These are phyloP conservation scores for Chaetophractus vellerosus DNA, from an alignment of 2,797 vertebrate species.

Conservation along the genomic window DNA sequence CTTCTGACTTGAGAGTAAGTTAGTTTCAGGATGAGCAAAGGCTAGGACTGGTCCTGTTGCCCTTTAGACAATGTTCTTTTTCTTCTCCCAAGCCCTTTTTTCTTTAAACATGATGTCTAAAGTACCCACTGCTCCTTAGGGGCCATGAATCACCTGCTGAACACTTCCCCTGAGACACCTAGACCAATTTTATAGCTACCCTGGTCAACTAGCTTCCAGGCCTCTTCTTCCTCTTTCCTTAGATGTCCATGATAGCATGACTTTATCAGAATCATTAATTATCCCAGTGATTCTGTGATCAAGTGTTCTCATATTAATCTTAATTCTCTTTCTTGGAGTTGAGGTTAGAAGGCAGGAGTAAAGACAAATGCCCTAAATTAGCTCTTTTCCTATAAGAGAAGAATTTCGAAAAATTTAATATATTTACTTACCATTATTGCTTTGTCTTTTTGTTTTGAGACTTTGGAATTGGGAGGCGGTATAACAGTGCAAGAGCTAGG, in stretches of 20 bases:
- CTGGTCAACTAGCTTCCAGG: background rate
- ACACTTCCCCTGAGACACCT: background rate
- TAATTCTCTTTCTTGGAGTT: conserved; percentile 13
- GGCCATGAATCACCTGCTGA: background rate
- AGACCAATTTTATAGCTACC: background rate
- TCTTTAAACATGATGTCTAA: background rate
- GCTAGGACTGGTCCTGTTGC: background rate
- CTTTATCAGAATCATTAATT: background rate
- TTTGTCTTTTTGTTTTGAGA: conserved; percentile 36
- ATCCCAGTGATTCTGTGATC: background rate
- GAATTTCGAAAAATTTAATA: background rate
- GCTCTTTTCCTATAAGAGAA: background rate
- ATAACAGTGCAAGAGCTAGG: background rate
- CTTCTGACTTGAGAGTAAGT: conserved; percentile 3
- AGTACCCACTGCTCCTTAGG: background rate
- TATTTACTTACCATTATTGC: background rate
- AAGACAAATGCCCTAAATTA: background rate
- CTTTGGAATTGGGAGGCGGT: background rate
- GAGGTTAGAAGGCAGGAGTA: conserved; percentile 4
- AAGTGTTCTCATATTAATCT: background rate
- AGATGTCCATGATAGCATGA: background rate
- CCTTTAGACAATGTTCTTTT: background rate
- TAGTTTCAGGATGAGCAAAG: conserved; percentile 25
- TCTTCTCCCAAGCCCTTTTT: background rate
- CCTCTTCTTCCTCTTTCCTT: background rate